These are phyloP conservation scores for Chloromyia formosa DNA, from an alignment of 2,888 invertebrate genomes.

Conservation along the genomic window DNA sequence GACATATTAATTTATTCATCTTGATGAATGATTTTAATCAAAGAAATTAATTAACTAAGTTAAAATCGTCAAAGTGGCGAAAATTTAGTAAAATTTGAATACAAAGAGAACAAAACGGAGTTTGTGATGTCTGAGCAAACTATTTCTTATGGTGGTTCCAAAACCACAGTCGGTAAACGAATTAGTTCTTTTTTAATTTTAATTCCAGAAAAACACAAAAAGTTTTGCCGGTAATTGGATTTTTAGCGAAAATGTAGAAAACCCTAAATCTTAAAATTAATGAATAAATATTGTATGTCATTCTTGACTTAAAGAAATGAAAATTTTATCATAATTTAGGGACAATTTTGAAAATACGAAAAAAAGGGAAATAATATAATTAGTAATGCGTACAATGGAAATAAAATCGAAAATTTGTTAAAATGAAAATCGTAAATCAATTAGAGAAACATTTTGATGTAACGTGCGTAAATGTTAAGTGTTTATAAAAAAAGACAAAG, in stretches of 20 bases:
- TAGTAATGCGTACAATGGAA: constrained; percentile 16
- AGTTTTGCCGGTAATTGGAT: neutral
- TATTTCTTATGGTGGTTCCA: no score
- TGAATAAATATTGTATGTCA: neutral
- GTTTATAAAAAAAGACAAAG: constrained; percentile 36
- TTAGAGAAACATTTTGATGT: constrained; percentile 44
- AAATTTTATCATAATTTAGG: constrained; percentile 36
- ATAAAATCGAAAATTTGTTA: constrained; percentile 14
- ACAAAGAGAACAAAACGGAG: no score
- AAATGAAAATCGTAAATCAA: constrained; percentile 30
- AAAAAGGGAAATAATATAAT: constrained; percentile 15
- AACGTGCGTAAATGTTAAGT: constrained; percentile 45
- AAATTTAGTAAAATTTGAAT: constrained; percentile 9
- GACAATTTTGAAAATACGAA: constrained; percentile 28
- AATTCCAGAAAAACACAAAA: neutral
- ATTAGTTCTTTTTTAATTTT: no score
- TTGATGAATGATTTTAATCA: neutral
- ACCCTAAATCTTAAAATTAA: neutral
- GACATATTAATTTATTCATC: no score
- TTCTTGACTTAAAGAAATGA: neutral
- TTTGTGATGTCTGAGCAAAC: no score
- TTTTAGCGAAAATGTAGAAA: constrained; percentile 21
- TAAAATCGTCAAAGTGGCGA: constrained; percentile 8
- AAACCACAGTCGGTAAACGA: no score
- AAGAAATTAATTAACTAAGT: constrained; percentile 15